Base-by-base conservation (phyloP, 2,113 vertebrate species). In the Narcine bancroftii region DNA sequence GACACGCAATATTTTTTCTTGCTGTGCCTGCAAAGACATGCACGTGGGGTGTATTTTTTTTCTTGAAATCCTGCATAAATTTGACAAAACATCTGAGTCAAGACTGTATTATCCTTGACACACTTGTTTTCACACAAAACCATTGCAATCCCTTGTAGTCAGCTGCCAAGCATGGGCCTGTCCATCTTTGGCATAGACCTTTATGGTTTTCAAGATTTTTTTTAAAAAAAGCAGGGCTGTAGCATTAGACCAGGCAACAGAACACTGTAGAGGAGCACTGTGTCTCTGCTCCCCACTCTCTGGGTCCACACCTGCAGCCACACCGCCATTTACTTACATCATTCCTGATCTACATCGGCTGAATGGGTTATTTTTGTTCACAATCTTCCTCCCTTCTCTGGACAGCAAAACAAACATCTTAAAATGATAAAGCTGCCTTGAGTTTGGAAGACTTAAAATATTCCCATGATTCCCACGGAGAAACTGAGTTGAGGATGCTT, bases 51-150 rank as follows among this genome's bases (percentile, higher is more conserved):
- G 26, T 91, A 19, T 91, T 45, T 36, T 36, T 91, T 45, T 45
- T n/a, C 42, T 71, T 10, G 45, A 47, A 91, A 69, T 91, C 19
- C 24, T 87, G 2, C 1, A 3, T 56, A 65, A n/a, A 65, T 71
- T 91, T 26, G 45, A 71, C 89, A 47, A 71, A 91, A 47, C 65
- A 45, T 75, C 71, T 69, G 42, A 91, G 89, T 69, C 89, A 91
- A 3, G 47, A 47, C 60, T 63, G 33, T 11, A 39, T 63, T 42
- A 36, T 91, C 26, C 11, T 36, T 91, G 65, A 71, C 56, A 0
- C 50, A 19, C 53, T 9, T 2, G 53, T 60, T 60, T 15, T 36
- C 60, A 60, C 53, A 63, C 1, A 87, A 60, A 87, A 87, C 29
- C n/a, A 36, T 36, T 4, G 53, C 33, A 56, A 60, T 15, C 53